Evolutionary conservation across 2,888 invertebrate genomes (phyloP).

Genomic region (Melitaea athalia): DNA sequence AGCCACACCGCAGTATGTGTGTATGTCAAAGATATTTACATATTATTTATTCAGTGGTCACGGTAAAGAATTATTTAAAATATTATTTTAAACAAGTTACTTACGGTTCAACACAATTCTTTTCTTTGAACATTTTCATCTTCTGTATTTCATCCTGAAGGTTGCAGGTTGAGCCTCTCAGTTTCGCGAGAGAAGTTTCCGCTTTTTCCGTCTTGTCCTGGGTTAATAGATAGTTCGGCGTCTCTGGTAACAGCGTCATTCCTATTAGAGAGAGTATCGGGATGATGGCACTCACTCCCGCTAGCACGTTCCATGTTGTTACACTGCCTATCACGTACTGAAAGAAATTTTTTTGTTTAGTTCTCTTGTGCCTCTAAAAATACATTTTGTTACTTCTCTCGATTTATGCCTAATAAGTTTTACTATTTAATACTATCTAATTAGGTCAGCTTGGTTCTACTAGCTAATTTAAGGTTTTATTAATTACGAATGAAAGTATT

Average conservation of each 20-base stretch:
- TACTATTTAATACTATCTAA: no score
- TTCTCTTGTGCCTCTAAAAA: no score
- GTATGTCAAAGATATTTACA: no score
- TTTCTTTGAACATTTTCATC: conserved; percentile 83
- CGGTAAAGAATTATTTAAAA: no score
- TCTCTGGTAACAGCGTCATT: conserved; percentile 86
- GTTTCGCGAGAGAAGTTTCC: conserved; percentile 78
- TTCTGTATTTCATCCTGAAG: conserved; percentile 84
- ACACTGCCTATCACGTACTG: conserved; percentile 84
- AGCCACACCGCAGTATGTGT: no score
- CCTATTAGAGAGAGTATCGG: conserved; percentile 83
- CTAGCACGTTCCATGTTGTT: conserved; percentile 84
- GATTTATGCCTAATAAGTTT: no score
- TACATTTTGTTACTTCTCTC: no score
- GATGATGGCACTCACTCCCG: conserved; percentile 83
- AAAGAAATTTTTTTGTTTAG: conserved; percentile 44
- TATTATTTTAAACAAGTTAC: conserved; percentile 39
- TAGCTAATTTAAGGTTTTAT: no score
- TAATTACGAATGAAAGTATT: no score
- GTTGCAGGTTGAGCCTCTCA: conserved; percentile 84
- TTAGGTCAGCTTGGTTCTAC: no score
- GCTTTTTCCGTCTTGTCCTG: conserved; percentile 83
- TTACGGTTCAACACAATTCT: conserved; percentile 83
- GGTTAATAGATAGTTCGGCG: conserved; percentile 87
- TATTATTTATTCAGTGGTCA: no score